phyloP scores from a whole-genome alignment of 2,113 vertebrate species.

The Sterna hirundo region DNA sequence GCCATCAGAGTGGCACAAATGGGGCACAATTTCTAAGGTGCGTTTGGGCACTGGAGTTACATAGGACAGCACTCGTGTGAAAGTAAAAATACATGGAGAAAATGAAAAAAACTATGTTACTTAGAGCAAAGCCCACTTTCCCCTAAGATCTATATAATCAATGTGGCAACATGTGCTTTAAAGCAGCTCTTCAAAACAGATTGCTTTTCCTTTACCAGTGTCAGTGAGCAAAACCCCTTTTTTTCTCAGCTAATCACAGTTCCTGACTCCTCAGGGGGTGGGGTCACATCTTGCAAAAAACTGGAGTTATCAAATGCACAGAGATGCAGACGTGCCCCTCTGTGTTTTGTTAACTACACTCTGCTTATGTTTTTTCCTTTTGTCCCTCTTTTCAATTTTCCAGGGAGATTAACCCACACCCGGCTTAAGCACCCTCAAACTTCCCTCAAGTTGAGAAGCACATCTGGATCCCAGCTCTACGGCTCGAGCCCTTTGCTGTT shows the following conservation, averaged over 20 bases:
- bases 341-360: neutral
- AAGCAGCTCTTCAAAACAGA: neutral
- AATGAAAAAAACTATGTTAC: neutral
- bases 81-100: neutral
- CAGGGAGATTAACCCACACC: neutral
- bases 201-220: neutral
- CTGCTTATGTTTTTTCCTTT: neutral
- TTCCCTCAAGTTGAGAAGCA: neutral
- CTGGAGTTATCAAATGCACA: neutral
- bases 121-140: neutral
- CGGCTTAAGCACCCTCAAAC: neutral
- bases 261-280: neutral
- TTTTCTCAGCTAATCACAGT: neutral
- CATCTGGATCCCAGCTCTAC: slow-evolving; percentile 28
- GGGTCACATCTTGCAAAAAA: neutral
- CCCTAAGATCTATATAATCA: neutral
- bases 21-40: neutral
- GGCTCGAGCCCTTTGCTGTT: neutral
- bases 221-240: neutral
- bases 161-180: neutral
- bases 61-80: neutral
- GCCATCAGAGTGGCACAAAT: neutral
- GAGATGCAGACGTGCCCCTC: neutral
- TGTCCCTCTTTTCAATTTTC: neutral
- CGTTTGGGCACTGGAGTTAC: neutral